These are phyloP conservation scores for Sebastes matsubarae DNA, from an alignment of 2,797 vertebrate species.

Conservation along the genomic window DNA sequence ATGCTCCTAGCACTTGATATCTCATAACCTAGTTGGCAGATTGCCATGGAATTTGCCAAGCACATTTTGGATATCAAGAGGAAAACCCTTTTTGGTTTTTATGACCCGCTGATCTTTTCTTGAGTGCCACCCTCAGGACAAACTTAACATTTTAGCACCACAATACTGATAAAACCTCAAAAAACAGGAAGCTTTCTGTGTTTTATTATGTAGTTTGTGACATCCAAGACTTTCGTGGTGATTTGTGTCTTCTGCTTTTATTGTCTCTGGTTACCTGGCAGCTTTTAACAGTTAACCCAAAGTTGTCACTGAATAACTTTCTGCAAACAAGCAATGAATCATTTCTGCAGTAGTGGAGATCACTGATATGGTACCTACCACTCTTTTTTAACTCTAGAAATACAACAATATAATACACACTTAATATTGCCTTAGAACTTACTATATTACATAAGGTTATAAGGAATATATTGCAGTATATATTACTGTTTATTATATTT, in stretches of 20 bases:
- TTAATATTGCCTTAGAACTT: not conserved
- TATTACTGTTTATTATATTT: not conserved
- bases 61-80: not conserved
- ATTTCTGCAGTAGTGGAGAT: not conserved
- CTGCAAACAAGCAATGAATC: not conserved
- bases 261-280: not conserved
- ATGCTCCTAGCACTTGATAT: not conserved
- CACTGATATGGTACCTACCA: not conserved
- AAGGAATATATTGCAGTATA: not conserved
- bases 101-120: not conserved
- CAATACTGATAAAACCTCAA: not conserved
- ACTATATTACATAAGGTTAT: not conserved
- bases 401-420: not conserved
- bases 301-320: not conserved
- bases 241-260: not conserved
- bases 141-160: not conserved
- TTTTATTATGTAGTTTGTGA: not conserved
- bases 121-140: not conserved
- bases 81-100: not conserved
- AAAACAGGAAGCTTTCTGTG: not conserved
- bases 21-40: not conserved
- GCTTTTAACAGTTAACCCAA: not conserved
- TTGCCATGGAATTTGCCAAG: not conserved
- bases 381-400: not conserved
- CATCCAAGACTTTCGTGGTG: not conserved